Conservation (phyloP, 2,113 vertebrate genomes). For the Spilogale gracilis region DNA sequence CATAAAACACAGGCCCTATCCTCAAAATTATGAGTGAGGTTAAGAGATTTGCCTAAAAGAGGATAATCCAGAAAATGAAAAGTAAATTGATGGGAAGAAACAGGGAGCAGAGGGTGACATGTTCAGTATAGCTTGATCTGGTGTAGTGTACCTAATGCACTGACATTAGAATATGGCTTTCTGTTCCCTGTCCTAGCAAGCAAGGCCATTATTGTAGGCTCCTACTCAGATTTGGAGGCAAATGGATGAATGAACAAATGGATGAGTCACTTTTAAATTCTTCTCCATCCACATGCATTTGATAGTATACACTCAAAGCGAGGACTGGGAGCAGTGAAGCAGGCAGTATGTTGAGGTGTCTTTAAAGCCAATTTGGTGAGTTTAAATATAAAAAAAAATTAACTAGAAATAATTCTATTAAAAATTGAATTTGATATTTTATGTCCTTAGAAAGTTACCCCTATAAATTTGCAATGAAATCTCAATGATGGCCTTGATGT, state of each 20-base stretch:
- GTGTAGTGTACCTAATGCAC: neutral
- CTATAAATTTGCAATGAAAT: slow-evolving; percentile 64
- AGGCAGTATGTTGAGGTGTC: neutral
- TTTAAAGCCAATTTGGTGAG: slow-evolving; percentile 25
- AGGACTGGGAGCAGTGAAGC: neutral
- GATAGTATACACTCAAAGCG: neutral
- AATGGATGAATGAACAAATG: neutral
- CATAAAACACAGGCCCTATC: neutral
- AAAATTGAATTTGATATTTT: slow-evolving; percentile 51
- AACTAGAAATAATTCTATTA: slow-evolving; percentile 49
- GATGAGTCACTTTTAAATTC: neutral
- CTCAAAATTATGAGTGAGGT: neutral
- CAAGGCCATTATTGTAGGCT: neutral
- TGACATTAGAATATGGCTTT: neutral
- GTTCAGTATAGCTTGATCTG: neutral
- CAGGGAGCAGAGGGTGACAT: neutral
- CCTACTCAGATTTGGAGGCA: neutral
- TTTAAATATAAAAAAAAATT: slow-evolving; percentile 46
- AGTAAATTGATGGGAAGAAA: neutral
- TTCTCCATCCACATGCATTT: neutral
- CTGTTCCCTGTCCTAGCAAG: neutral
- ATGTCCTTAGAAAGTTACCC: slow-evolving; percentile 30
- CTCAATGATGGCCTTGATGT: slow-evolving; percentile 65
- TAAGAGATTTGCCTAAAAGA: neutral
- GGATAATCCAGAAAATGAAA: slow-evolving; percentile 26